Conservation (phyloP, 2,797 vertebrate genomes). For the Ctenosaura bakeri region DNA sequence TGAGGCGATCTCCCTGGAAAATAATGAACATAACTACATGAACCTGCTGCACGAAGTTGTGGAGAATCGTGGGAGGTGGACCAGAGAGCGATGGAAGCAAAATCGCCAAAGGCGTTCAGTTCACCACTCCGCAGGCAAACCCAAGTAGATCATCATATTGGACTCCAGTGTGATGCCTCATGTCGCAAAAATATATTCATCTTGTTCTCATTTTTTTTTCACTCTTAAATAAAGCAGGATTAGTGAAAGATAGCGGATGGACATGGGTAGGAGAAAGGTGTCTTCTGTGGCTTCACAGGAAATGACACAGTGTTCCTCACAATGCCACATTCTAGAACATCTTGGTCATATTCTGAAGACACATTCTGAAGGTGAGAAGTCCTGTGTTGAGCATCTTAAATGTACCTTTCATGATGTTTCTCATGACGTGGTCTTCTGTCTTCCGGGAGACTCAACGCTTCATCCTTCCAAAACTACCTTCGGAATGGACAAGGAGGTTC, state of each 20-base stretch:
- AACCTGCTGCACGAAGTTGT: constrained; percentile 86
- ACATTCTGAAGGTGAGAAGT: constrained; percentile 11
- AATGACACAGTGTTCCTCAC: background rate
- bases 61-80: constrained; percentile 87
- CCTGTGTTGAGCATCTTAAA: background rate
- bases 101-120: constrained; percentile 68
- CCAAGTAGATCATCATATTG: background rate
- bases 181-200: background rate
- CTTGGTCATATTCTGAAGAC: background rate
- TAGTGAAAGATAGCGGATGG: background rate
- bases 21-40: constrained; percentile 77
- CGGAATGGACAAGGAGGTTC: background rate
- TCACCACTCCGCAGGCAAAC: background rate
- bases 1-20: constrained; percentile 71
- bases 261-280: no score
- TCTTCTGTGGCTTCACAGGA: background rate
- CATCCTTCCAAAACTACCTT: background rate
- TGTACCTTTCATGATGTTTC: background rate
- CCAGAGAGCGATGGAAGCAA: constrained; percentile 83
- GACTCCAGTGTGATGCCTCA: background rate
- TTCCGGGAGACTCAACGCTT: background rate
- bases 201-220: background rate
- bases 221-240: background rate
- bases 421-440: background rate
- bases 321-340: constrained; percentile 41